phyloP scores from a whole-genome alignment of 2,113 vertebrate genomes.

The Heliornis fulica region DNA sequence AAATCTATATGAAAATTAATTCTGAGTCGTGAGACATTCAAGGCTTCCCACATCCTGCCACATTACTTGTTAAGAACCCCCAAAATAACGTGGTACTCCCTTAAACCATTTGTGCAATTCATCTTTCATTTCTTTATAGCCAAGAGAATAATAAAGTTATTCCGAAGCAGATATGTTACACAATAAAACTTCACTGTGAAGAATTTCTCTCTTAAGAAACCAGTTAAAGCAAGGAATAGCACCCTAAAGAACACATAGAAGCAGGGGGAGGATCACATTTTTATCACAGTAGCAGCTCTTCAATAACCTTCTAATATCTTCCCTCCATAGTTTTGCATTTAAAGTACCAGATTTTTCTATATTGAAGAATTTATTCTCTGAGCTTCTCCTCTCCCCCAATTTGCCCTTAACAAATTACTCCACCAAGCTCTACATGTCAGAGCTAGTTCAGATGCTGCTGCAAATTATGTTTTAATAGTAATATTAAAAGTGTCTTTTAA shows the following conservation, averaged over 20 bases:
- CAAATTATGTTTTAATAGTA: slow-evolving; percentile 40
- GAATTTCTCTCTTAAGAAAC: neutral
- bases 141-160: neutral
- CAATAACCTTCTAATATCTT: neutral
- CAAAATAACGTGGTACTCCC: neutral
- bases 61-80: neutral
- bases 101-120: neutral
- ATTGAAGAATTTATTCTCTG: neutral
- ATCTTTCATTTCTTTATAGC: neutral
- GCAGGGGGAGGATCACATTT: neutral
- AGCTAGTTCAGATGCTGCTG: slow-evolving; percentile 44
- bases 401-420: neutral
- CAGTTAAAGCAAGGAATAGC: neutral
- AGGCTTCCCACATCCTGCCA: slow-evolving; percentile 16
- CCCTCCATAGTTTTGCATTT: neutral
- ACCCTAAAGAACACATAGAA: neutral
- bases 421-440: neutral
- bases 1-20: neutral
- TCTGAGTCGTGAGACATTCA: neutral
- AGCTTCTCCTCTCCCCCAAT: neutral
- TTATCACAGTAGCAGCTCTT: neutral
- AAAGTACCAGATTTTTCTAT: neutral
- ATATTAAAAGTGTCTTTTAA: neutral
- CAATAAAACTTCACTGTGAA: neutral
- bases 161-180: neutral